Conservation (phyloP, 2,113 vertebrate species). For the Alaudala cheleensis region DNA sequence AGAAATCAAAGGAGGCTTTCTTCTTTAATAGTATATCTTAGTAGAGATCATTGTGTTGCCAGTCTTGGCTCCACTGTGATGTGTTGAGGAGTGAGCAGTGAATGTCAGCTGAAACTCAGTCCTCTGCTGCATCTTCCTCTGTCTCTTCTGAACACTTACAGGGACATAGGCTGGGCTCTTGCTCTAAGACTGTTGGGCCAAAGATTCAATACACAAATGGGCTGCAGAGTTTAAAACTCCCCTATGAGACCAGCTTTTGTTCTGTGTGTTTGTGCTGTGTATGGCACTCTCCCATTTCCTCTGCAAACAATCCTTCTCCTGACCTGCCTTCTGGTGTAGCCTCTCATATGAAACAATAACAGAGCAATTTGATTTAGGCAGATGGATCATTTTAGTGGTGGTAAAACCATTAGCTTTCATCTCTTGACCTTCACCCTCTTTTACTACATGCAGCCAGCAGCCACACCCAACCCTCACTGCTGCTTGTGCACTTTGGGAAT, state of each 20-base stretch:
- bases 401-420: background rate
- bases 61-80: background rate
- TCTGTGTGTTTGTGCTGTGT: background rate
- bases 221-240: background rate
- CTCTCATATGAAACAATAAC: background rate
- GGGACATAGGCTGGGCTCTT: background rate
- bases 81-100: background rate
- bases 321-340: background rate
- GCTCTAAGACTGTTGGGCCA: background rate
- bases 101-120: background rate
- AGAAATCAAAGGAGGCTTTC: background rate
- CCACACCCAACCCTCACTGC: background rate
- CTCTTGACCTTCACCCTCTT: background rate
- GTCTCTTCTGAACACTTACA: background rate
- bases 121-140: background rate
- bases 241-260: accelerated
- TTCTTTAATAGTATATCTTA: background rate
- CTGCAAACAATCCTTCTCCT: background rate
- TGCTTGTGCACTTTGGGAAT: background rate
- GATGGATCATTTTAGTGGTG: background rate
- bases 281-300: background rate
- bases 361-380: background rate
- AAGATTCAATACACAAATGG: background rate
- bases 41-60: background rate
- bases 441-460: background rate